Evolutionary conservation across 2,888 invertebrate species (phyloP), one percentile per base, ranked within the genome.

Genomic region (Dascillus cervinus): DNA sequence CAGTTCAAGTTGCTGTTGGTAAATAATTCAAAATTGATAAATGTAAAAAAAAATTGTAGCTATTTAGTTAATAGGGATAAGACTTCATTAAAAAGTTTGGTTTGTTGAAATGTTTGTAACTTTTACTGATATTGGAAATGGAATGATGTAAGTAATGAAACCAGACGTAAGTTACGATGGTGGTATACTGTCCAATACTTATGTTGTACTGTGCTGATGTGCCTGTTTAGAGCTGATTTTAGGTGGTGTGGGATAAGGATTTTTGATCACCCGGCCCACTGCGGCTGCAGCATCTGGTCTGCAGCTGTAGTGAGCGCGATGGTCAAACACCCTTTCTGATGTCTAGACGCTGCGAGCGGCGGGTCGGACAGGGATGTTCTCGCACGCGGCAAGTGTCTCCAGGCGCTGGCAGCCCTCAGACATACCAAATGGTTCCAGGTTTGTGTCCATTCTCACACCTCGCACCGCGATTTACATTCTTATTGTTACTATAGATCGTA

Each of bases 381-480:
- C 75, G 90, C 94, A 81, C 90, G 91, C 78, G 89, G 91, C 78
- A 94, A 94, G 78, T 97, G 97, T 83, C 87, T 98, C 78, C 87
- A 94, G 81, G 96, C 97, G 77, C 86, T 98, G 77, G 96, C 97
- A 76, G 91, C 92, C 74, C 86, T 98, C 73, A 90, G 98, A 77
- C 96, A 95, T 83, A 92, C 96, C 78, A 98, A 98, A 81, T 98
- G 97, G 96, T 98, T 97, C 86, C 96, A 97, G 91, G 94, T 94
- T 77, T 80, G 70, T 72, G 71, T 70, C 57, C 59, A 66, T 66
- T 60, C 58, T 60, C 60, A 60, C 59, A 57, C 56, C 58, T 53
- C 52, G 53, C 50, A 46, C 32, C 39, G 35, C 38, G 30, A 30
- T 29, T 35, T 21, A 34, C 29, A 30, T 31, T 26, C 27, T 23